phyloP scores from a whole-genome alignment of 2,797 vertebrate genomes.

The Cirrhinus molitorella region DNA sequence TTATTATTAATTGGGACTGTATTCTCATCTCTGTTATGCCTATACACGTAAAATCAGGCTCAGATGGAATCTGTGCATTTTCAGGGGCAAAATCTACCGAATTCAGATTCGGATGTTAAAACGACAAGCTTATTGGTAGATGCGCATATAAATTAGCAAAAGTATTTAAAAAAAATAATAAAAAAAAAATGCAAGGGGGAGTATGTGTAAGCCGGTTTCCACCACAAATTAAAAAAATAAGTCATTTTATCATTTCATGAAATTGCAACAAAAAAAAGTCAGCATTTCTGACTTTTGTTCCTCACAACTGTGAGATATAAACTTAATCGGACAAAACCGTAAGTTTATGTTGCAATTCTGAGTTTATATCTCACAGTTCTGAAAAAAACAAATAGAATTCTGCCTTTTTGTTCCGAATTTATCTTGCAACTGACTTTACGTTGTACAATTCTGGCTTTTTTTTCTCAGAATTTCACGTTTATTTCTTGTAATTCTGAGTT shows the following conservation, averaged over 20 bases:
- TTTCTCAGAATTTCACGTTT: no score
- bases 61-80: conserved; percentile 7
- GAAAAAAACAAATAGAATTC: background rate
- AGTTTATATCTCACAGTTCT: background rate
- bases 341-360: no score
- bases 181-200: background rate
- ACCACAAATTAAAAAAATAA: background rate
- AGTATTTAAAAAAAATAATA: background rate
- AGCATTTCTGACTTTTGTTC: no score
- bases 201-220: no score
- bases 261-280: background rate
- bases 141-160: background rate
- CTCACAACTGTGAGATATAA: no score
- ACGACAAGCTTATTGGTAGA: background rate
- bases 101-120: background rate
- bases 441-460: background rate
- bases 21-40: conserved; percentile 20
- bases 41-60: conserved; percentile 17
- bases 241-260: background rate
- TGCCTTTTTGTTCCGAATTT: background rate
- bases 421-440: no score
- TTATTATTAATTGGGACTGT: conserved; percentile 4
- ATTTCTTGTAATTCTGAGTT: background rate
- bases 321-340: no score
- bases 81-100: background rate